A percentile compares a stretch with the other conserved stretches of the same genome.
These are phyloP conservation scores for Ophion slaviceki DNA, from an alignment of 2,888 invertebrate species.

Conservation along the genomic window DNA sequence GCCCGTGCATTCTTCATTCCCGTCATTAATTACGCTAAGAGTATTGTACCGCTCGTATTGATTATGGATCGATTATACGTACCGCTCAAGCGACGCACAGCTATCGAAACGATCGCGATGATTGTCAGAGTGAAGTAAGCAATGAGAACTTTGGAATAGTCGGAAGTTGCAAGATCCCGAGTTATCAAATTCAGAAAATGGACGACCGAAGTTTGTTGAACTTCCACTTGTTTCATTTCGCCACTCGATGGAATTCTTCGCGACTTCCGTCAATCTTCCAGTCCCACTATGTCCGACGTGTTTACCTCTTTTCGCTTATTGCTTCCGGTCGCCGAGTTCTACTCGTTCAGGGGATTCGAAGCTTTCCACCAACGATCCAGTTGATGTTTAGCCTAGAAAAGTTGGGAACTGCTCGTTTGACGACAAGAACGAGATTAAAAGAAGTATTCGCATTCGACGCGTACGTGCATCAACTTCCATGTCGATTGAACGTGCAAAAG, in stretches of 20 bases:
- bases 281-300: too few species aligned
- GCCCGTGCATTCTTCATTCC: neutral
- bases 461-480: neutral
- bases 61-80: neutral
- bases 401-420: neutral
- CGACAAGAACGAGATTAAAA: neutral
- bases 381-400: neutral
- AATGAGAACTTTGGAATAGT: neutral
- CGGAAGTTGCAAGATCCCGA: neutral
- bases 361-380: neutral
- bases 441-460: neutral
- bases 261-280: too few species aligned
- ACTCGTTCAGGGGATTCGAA: neutral
- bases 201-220: neutral
- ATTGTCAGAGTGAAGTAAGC: constrained; percentile 13
- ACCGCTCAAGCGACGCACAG: constrained; percentile 30
- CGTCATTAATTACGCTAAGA: neutral
- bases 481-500: neutral
- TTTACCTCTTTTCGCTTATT: neutral
- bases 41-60: neutral
- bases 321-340: neutral
- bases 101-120: constrained; percentile 2
- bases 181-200: neutral
- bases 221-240: constrained; percentile 16
- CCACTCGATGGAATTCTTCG: neutral